Base-by-base conservation (phyloP, 92 coral and sea anemone species). In the Pocillopora meandrina region DNA sequence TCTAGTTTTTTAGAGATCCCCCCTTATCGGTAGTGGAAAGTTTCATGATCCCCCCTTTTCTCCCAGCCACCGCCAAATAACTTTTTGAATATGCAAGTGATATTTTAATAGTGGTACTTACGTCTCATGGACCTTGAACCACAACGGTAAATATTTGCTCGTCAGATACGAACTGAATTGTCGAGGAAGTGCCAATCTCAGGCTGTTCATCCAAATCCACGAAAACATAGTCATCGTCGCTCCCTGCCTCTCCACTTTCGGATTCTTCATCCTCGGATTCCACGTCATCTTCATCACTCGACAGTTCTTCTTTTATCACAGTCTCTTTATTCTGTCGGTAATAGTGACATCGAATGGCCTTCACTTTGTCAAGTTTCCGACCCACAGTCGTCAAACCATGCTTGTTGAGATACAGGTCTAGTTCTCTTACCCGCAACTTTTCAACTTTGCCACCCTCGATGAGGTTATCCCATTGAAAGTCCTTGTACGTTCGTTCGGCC, bases 151-250 rank as follows among this genome's bases (percentile, higher is more conserved):
- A 42, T 42, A 42, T 42, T 42, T 42, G 49, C 49, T 65, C 71
- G 71, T 65, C 71, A 65, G 71, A 65, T 65, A 65, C 71, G 71
- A 65, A 65, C 71, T 65, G 71, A 65, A 65, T 65, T 65, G 71
- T 65, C 71, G 71, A 21, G 71, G 71, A 65, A 65, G 71, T 65
- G 71, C 71, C 71, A 65, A 2, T 65, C 71, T 65, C 71, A 11
- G 71, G 71, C 71, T 65, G 71, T 65, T 65, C 67, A 62, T 62
- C 67, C 71, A 65, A 65, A 65, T 65, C 71, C 71, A 17, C 71
- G 71, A 65, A 65, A 65, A 65, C 71, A 65, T 65, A 23, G 26
- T 23, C 26, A 23, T 23, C 26, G 26, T 23, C 26, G 26, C 26
- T 23, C 26, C 0, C 26, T 23, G 26, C 26, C 26, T n/a, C n/a